Evolutionary conservation across 2,113 vertebrate species (phyloP).

Genomic region (Vulpes lagopus): DNA sequence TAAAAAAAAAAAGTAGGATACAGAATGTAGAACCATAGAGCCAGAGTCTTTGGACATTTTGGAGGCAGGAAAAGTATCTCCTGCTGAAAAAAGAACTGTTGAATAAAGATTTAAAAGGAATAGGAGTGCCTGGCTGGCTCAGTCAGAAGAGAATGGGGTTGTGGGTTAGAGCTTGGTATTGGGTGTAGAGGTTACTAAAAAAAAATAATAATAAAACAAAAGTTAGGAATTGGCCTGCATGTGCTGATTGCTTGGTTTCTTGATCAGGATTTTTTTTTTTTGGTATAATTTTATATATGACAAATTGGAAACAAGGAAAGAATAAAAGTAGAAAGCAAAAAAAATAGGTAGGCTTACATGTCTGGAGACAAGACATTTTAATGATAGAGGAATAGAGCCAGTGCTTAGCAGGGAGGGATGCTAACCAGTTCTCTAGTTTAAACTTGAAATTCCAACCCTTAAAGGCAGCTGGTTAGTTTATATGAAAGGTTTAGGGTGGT

Average conservation of each 20-base stretch:
- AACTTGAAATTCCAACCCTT: not conserved
- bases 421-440: not conserved
- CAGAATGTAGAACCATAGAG: not conserved
- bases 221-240: too few relatives aligned
- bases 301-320: not conserved
- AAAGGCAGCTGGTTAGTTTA: not conserved
- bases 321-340: constrained; percentile 16
- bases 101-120: not conserved
- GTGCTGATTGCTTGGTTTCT: not conserved
- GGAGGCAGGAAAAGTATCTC: not conserved
- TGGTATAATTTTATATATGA: not conserved
- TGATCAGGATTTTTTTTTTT: not conserved
- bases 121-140: not conserved
- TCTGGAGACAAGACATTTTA: not conserved
- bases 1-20: not conserved
- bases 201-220: not conserved
- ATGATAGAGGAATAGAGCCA: not conserved
- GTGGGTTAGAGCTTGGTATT: not conserved
- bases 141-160: not conserved
- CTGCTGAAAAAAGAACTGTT: constrained; percentile 11
- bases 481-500: constrained; percentile 18
- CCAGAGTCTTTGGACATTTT: constrained; percentile 3
- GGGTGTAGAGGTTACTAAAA: not conserved
- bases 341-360: not conserved
- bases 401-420: not conserved